Conservation (phyloP, 2,888 invertebrate genomes). For the Tortrix viridana region DNA sequence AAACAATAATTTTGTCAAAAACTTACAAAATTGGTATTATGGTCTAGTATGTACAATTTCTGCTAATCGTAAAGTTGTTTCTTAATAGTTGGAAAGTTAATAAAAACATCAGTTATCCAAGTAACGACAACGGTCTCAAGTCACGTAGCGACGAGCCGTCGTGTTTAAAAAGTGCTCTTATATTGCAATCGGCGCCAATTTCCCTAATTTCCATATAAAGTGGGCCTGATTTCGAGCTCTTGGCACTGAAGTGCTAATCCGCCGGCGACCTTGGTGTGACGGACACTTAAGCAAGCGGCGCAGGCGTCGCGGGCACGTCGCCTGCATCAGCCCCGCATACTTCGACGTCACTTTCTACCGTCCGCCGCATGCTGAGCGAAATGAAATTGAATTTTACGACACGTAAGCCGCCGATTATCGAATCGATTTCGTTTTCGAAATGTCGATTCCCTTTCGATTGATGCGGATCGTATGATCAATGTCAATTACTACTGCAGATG, state of each 20-base stretch:
- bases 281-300: conserved; percentile 54
- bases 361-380: conserved; percentile 37
- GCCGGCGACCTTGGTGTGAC: conserved; percentile 49
- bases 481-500: conserved; percentile 15
- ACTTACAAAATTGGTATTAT: no score
- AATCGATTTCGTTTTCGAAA: conserved; percentile 38
- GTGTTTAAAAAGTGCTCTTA: conserved; percentile 22
- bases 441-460: conserved; percentile 19
- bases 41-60: no score
- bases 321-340: conserved; percentile 51
- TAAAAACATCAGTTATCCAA: no score
- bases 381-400: conserved; percentile 51
- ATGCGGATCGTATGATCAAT: conserved; percentile 12
- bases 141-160: conserved; percentile 14
- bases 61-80: no score
- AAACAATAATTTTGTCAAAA: no score
- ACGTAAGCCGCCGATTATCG: conserved; percentile 36
- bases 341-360: conserved; percentile 38
- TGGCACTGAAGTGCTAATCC: conserved; percentile 9
- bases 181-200: no score
- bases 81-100: no score
- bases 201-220: no score
- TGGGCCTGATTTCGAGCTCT: conserved; percentile 39
- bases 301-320: conserved; percentile 42
- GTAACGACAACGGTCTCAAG: not conserved